Conservation (phyloP, 1,140 invertebrate genomes). For the Drepana arcuata region DNA sequence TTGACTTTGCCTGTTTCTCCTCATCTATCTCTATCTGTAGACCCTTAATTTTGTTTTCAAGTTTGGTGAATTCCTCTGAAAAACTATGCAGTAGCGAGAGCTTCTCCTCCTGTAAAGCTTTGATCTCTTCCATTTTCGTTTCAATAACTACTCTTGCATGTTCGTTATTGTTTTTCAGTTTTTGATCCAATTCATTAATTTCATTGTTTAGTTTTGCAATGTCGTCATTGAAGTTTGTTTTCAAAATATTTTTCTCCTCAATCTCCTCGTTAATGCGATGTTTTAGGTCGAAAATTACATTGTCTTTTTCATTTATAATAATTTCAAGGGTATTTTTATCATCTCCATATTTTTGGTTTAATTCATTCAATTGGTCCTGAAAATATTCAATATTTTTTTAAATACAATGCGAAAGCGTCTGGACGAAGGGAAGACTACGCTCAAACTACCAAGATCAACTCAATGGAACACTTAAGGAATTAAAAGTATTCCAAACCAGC, state of each 20-base stretch:
- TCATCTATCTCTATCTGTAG: conserved; percentile 35
- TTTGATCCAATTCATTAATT: conserved; percentile 46
- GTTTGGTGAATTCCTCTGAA: conserved; percentile 40
- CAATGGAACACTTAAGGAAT: too few species aligned
- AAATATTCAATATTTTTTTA: conserved; percentile 4
- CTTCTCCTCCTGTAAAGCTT: conserved; percentile 53
- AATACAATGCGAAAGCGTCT: neutral
- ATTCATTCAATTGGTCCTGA: conserved; percentile 38
- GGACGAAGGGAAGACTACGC: too few species aligned
- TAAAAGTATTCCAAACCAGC: too few species aligned
- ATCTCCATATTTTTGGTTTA: conserved; percentile 27
- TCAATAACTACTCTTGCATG: conserved; percentile 34
- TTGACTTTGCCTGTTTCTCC: conserved; percentile 36
- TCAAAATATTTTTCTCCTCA: conserved; percentile 39
- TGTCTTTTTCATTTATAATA: conserved; percentile 35
- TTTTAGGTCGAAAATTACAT: conserved; percentile 37
- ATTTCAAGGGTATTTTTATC: conserved; percentile 24
- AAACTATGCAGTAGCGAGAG: conserved; percentile 40
- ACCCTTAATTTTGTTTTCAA: conserved; percentile 34
- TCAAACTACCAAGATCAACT: too few species aligned
- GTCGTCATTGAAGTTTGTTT: conserved; percentile 28
- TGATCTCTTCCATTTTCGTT: conserved; percentile 44
- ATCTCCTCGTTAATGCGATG: conserved; percentile 48
- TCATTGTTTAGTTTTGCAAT: conserved; percentile 44
- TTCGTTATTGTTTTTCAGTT: conserved; percentile 34